Conservation (phyloP, 2,797 vertebrate species). For the Hyperoplus immaculatus region DNA sequence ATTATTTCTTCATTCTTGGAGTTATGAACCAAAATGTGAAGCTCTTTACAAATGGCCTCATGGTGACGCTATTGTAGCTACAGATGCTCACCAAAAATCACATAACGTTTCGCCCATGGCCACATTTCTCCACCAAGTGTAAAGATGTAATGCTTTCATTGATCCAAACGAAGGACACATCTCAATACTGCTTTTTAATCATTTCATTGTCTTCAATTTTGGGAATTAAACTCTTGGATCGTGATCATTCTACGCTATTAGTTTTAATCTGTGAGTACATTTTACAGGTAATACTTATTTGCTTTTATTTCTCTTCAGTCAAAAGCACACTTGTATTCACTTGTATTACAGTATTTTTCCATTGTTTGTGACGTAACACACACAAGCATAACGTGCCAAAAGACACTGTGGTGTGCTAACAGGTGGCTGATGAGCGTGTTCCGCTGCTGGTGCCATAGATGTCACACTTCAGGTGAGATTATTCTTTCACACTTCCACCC, state of each 20-base stretch:
- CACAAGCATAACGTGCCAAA: neutral
- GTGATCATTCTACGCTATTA: neutral
- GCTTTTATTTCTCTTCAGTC: neutral
- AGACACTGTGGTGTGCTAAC: conserved; percentile 43
- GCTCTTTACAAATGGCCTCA: neutral
- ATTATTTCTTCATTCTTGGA: too few species aligned
- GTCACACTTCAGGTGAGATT: conserved; percentile 73
- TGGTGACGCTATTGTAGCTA: neutral
- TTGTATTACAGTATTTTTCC: conserved; percentile 13
- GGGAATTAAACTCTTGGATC: neutral
- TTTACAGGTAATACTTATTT: neutral
- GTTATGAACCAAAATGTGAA: neutral
- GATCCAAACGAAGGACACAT: neutral
- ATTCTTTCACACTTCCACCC: conserved; percentile 51
- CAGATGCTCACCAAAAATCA: neutral
- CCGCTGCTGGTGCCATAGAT: conserved; percentile 31
- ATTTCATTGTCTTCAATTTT: neutral
- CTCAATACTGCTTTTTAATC: neutral
- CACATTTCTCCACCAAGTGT: neutral
- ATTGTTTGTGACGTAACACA: neutral
- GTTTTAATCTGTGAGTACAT: neutral
- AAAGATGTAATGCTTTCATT: neutral
- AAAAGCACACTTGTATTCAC: neutral
- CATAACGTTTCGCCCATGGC: neutral
- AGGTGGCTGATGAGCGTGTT: conserved; percentile 53